Percentiles rank a stretch among this genome's conserved stretches.
Evolutionary conservation across 2,888 invertebrate species (phyloP).

Genomic region (Lysandra bellargus): DNA sequence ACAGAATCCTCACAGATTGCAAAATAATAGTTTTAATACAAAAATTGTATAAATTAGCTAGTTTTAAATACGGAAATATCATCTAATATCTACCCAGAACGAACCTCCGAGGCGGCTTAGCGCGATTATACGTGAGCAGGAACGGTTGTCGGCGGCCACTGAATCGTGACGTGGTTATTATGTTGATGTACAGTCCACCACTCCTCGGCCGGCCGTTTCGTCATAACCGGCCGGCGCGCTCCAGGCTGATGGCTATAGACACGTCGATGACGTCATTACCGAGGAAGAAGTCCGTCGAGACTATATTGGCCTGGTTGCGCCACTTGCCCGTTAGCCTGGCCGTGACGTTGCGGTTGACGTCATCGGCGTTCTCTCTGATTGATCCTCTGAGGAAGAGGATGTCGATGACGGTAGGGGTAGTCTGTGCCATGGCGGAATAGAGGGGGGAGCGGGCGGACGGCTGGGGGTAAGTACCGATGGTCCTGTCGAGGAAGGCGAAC

Average conservation of each 20-base stretch:
- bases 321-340: slow-evolving; percentile 84
- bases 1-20: not conserved
- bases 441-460: slow-evolving; percentile 71
- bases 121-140: slow-evolving; percentile 47
- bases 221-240: slow-evolving; percentile 70
- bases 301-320: slow-evolving; percentile 84
- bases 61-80: slow-evolving; percentile 34
- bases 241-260: slow-evolving; percentile 78
- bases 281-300: slow-evolving; percentile 87
- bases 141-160: slow-evolving; percentile 53
- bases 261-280: slow-evolving; percentile 86
- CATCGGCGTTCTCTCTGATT: slow-evolving; percentile 83
- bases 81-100: slow-evolving; percentile 50
- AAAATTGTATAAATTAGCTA: slow-evolving; percentile 22
- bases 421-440: slow-evolving; percentile 87
- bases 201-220: slow-evolving; percentile 56
- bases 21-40: not conserved
- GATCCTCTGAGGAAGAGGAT: slow-evolving; percentile 82
- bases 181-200: slow-evolving; percentile 58
- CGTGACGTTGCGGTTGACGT: slow-evolving; percentile 85
- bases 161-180: slow-evolving; percentile 39
- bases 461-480: slow-evolving; percentile 63
- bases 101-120: slow-evolving; percentile 42
- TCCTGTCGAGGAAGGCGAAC: slow-evolving; percentile 66
- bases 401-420: slow-evolving; percentile 84